These are phyloP conservation scores for Drosophila cracens DNA, from an alignment of 2,888 invertebrate genomes.

Conservation along the genomic window DNA sequence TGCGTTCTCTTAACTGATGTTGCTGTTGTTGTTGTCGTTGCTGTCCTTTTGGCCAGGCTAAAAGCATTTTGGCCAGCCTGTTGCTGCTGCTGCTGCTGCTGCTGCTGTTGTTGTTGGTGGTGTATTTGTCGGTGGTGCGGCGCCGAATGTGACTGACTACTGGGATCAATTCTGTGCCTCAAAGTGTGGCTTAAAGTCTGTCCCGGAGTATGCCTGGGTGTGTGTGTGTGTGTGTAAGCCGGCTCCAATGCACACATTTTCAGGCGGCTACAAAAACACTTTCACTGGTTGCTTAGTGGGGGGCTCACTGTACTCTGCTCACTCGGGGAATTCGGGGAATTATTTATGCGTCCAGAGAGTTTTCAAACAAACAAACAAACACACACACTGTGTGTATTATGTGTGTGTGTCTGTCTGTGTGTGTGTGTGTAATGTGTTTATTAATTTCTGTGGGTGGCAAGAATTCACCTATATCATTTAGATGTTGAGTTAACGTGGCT, in stretches of 20 bases:
- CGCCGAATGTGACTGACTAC: constrained; percentile 37
- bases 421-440: constrained; percentile 63
- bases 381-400: constrained; percentile 10
- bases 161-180: constrained; percentile 9
- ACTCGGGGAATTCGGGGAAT: constrained; percentile 22
- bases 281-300: constrained; percentile 38
- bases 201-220: constrained; percentile 17
- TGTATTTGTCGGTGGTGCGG: constrained; percentile 43
- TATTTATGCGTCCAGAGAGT: constrained; percentile 44
- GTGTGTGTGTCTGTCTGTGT: neutral
- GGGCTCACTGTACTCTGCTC: neutral
- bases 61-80: constrained; percentile 48
- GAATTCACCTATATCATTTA: constrained; percentile 76
- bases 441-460: constrained; percentile 71
- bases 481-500: constrained; percentile 40
- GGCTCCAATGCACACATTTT: constrained; percentile 67
- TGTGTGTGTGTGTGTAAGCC: constrained; percentile 47
- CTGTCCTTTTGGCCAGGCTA: constrained; percentile 45
- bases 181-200: constrained; percentile 2
- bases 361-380: constrained; percentile 30
- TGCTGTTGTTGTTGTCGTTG: constrained; percentile 11
- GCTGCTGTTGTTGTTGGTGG: constrained; percentile 17
- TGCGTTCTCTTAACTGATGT: constrained; percentile 44
- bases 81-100: constrained; percentile 45
- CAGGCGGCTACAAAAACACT: constrained; percentile 52